phyloP scores from a whole-genome alignment of 2,888 invertebrate genomes.

The Villa cingulata region DNA sequence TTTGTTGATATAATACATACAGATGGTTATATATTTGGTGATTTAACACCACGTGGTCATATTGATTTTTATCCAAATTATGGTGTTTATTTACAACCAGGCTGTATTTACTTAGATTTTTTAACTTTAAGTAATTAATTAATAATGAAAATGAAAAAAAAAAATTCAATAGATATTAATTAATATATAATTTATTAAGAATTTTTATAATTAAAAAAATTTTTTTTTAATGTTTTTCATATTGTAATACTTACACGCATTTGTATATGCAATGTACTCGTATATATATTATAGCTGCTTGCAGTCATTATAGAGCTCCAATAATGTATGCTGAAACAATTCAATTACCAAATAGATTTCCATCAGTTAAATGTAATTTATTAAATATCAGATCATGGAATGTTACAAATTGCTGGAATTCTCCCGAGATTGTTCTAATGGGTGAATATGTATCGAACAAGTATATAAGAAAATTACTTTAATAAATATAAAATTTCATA shows the following conservation, averaged over 20 bases:
- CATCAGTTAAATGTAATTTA: conserved; percentile 24
- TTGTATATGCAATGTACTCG: too few relatives aligned
- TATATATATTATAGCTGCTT: conserved; percentile 20
- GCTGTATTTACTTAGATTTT: conserved; percentile 25
- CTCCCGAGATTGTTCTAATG: conserved; percentile 22
- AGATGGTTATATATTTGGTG: conserved; percentile 21
- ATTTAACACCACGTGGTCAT: conserved; percentile 22
- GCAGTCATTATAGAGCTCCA: conserved; percentile 33
- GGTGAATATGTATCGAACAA: conserved; percentile 26
- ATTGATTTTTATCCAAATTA: conserved; percentile 33
- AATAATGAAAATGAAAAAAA: too few relatives aligned
- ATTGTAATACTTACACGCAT: too few relatives aligned
- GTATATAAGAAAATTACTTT: conserved; percentile 16
- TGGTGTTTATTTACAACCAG: conserved; percentile 28
- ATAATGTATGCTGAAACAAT: conserved; percentile 31
- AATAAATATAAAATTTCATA: neutral
- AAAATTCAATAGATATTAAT: too few relatives aligned
- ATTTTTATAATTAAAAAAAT: too few relatives aligned
- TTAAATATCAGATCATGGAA: conserved; percentile 5
- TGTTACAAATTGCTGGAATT: conserved; percentile 8
- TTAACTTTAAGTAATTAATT: conserved; percentile 24
- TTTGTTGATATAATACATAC: conserved; percentile 35
- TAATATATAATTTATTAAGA: neutral
- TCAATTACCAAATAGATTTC: conserved; percentile 25
- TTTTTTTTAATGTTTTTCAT: neutral